These are phyloP conservation scores for Orientallactaga sibirica DNA, from an alignment of 2,797 vertebrate species.

Conservation along the genomic window DNA sequence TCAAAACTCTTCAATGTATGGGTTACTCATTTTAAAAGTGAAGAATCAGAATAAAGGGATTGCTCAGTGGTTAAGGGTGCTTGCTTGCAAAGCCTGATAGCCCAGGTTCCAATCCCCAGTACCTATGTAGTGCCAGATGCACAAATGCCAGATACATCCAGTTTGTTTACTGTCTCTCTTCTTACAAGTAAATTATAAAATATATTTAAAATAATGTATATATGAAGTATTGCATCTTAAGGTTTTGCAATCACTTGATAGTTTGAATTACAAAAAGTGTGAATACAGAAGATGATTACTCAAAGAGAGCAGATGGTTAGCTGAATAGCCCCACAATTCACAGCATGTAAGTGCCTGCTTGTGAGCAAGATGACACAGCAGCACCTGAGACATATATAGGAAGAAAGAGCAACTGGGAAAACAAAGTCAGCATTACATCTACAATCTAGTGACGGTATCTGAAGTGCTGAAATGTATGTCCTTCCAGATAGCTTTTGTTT, in stretches of 20 bases:
- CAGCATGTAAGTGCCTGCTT: slow-evolving; percentile 54
- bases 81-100: too few relatives aligned
- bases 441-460: not conserved
- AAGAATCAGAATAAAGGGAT: too few relatives aligned
- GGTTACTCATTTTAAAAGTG: too few relatives aligned
- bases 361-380: slow-evolving; percentile 45
- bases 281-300: slow-evolving; percentile 40
- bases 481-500: slow-evolving; percentile 19
- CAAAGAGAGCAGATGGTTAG: slow-evolving; percentile 71
- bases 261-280: slow-evolving; percentile 63
- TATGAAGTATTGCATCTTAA: slow-evolving; percentile 13
- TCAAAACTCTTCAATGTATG: too few relatives aligned
- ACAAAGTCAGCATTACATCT: not conserved
- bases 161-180: too few relatives aligned
- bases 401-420: slow-evolving; percentile 56
- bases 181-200: too few relatives aligned
- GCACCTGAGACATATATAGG: slow-evolving; percentile 61
- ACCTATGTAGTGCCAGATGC: too few relatives aligned
- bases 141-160: too few relatives aligned
- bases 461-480: slow-evolving; percentile 11
- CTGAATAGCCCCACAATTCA: slow-evolving; percentile 65
- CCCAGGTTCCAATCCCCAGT: too few relatives aligned
- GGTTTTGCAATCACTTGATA: slow-evolving; percentile 1
- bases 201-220: not conserved
- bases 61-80: too few relatives aligned